Conservation (phyloP, 35 echinoderm and acorn worm species). For the Patiria miniata region DNA sequence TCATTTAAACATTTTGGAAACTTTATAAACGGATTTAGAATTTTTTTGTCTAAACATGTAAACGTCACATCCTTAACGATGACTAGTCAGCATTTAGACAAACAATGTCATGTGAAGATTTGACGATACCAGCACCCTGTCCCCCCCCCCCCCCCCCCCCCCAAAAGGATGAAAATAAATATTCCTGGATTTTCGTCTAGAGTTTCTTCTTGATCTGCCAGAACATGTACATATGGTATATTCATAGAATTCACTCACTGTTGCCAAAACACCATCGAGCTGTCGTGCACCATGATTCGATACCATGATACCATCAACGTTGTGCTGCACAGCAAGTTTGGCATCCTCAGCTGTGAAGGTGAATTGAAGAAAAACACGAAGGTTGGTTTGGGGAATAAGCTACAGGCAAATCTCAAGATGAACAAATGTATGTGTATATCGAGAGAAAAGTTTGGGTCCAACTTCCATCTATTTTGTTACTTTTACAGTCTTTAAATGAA, state of each 20-base stretch:
- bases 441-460: neutral
- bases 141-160: too few species aligned
- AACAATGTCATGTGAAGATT: too few species aligned
- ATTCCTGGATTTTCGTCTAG: too few species aligned
- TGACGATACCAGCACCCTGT: too few species aligned
- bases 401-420: neutral
- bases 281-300: slow-evolving; percentile 91
- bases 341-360: slow-evolving; percentile 77
- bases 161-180: too few species aligned
- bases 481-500: neutral
- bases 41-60: too few species aligned
- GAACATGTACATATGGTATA: too few species aligned
- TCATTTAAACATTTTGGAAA: too few species aligned
- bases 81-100: too few species aligned
- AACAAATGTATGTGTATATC: neutral
- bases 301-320: slow-evolving; percentile 83
- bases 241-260: slow-evolving; percentile 57
- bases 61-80: too few species aligned
- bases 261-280: slow-evolving; percentile 78
- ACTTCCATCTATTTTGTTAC: neutral
- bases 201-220: too few species aligned
- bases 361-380: neutral
- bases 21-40: too few species aligned
- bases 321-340: slow-evolving; percentile 68
- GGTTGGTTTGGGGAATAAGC: neutral